Evolutionary conservation across 2,888 invertebrate genomes (phyloP).

Genomic region (Cataglyphis rosenhaueri): DNA sequence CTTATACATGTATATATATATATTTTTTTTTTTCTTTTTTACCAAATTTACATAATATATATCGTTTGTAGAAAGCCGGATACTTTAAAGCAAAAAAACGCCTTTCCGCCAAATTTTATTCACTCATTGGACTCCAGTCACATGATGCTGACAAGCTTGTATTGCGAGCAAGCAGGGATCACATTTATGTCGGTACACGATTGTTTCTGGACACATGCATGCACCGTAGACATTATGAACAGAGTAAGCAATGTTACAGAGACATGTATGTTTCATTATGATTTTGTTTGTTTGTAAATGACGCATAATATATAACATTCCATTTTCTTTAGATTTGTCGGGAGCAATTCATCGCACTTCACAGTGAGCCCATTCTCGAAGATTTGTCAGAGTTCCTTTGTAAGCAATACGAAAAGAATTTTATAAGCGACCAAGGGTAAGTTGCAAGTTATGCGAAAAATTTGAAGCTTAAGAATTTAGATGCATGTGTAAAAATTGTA

Average conservation of each 20-base stretch:
- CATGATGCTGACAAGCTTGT: constrained; percentile 99
- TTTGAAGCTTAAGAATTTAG: neutral
- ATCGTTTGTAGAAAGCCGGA: constrained; percentile 89
- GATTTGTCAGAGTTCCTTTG: constrained; percentile 92
- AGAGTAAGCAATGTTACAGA: constrained; percentile 87
- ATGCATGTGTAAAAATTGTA: neutral
- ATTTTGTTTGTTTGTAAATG: neutral
- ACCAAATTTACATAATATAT: constrained; percentile 9
- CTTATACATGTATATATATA: neutral
- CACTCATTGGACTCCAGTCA: constrained; percentile 99
- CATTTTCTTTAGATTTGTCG: constrained; percentile 91
- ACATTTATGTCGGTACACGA: constrained; percentile 99
- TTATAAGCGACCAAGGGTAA: constrained; percentile 36
- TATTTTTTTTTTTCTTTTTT: neutral
- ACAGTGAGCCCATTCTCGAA: constrained; percentile 96
- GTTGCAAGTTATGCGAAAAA: neutral
- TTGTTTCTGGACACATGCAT: constrained; percentile 99
- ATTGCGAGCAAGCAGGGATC: constrained; percentile 92
- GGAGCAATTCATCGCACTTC: constrained; percentile 98
- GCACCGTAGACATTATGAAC: constrained; percentile 95
- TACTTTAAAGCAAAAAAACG: constrained; percentile 96
- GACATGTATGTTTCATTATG: neutral
- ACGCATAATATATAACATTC: neutral
- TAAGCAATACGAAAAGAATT: constrained; percentile 86
- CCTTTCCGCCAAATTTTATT: constrained; percentile 99